Conservation (phyloP, 2,888 invertebrate genomes). For the Eupeodes latifasciatus region DNA sequence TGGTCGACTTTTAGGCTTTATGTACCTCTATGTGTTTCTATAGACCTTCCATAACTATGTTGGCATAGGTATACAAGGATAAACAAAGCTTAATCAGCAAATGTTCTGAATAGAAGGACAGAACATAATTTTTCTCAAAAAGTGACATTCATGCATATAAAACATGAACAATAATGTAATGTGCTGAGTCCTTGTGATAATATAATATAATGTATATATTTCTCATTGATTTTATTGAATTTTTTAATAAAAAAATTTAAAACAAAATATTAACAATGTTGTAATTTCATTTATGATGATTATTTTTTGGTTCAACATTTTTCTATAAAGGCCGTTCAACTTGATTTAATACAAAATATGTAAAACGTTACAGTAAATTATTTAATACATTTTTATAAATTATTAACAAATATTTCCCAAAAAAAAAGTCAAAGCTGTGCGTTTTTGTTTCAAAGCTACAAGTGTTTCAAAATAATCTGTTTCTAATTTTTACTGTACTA, state of each 20-base stretch:
- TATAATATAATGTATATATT: neutral
- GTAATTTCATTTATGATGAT: constrained; percentile 3
- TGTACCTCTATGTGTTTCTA: constrained; percentile 11
- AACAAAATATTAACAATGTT: neutral
- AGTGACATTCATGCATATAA: constrained; percentile 10
- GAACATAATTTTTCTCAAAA: neutral
- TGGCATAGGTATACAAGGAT: neutral
- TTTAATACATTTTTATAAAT: no score
- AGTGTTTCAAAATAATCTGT: no score
- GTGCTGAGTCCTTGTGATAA: constrained; percentile 24
- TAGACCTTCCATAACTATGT: neutral
- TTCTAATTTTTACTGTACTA: no score
- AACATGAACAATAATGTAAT: constrained; percentile 58
- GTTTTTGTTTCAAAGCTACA: no score
- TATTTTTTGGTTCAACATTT: neutral
- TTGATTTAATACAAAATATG: neutral
- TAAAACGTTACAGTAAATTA: no score
- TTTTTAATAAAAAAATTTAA: constrained; percentile 22
- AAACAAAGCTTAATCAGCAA: constrained; percentile 71
- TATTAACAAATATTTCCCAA: no score
- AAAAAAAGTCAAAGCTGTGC: no score
- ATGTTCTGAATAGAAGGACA: constrained; percentile 36
- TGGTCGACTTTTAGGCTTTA: constrained; percentile 56
- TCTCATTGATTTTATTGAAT: constrained; percentile 52
- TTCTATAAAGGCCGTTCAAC: neutral